Conservation (phyloP, 2,797 vertebrate genomes). For the Gambusia yucatana region DNA sequence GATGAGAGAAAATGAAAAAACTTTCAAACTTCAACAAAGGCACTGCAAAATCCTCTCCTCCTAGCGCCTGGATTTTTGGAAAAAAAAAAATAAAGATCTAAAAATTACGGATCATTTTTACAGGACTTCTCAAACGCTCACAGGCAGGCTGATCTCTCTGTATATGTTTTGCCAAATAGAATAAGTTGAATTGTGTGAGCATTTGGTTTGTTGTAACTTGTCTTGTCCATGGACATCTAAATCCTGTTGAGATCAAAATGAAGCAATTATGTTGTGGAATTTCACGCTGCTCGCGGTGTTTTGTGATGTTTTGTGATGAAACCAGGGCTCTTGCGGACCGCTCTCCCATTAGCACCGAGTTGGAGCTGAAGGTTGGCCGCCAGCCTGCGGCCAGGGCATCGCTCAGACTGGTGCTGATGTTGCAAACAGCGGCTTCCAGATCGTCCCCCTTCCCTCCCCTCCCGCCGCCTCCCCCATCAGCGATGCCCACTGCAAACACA, state of each 20-base stretch:
- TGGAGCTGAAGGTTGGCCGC: conserved; percentile 42
- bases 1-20: background rate
- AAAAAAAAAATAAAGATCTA: background rate
- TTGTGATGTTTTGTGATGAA: background rate
- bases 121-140: background rate
- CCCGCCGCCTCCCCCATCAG: background rate
- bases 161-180: background rate
- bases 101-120: background rate
- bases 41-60: background rate
- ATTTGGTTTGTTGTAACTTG: background rate
- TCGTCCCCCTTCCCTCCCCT: background rate
- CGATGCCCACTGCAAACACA: conserved; percentile 24
- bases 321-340: background rate
- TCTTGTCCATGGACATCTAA: too few relatives aligned
- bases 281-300: background rate
- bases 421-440: conserved; percentile 40
- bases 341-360: conserved; percentile 39
- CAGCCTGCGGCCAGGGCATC: conserved; percentile 36
- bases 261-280: background rate
- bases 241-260: background rate
- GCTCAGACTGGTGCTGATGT: conserved; percentile 62
- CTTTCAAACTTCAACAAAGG: background rate
- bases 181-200: background rate
- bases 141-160: background rate
- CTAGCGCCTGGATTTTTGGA: background rate